Evolutionary conservation across 2,888 invertebrate species (phyloP), one percentile per base, ranked within the genome.

Genomic region (Hedychridium roseum): DNA sequence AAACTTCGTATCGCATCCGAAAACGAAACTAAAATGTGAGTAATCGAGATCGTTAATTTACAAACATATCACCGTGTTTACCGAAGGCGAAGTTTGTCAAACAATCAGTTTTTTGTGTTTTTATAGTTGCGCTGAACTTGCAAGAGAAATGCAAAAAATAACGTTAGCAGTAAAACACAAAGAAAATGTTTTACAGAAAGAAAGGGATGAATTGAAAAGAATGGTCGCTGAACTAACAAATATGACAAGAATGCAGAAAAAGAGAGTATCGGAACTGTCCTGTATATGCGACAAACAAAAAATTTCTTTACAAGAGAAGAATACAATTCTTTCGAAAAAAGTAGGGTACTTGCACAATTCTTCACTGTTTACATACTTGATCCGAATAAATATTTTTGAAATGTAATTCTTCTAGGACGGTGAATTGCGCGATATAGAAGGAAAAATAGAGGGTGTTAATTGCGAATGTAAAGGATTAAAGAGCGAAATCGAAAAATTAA

Each of bases 231-330:
- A 68, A 36, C 61, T 71, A 7, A 53, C 57, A 15, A 61, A 60
- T 32, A 50, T 65, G 15, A 50, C 61, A 12, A 64, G 63, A 39
- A 42, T 59, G 21, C 65, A 70, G 27, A 64, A 70, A 26, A 58
- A 61, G 40, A 56, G 60, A 21, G 62, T 70, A 53, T 48, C 43
- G 20, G 66, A 71, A 36, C 50, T 70, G 26, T 64, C 60, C 11
- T 32, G 52, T 27, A 43, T 64, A 21, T 68, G 64, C 32, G 50
- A 60, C 17, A 56, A 63, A 31, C 67, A 71, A 16, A 60, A 58
- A 38, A 40, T 50, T 9, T 35, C 43, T 2, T 42, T 68, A 16
- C 46, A 56, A 2, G 48, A 66, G 16, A 68, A 60, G 14, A 60
- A 64, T 26, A 50, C 50, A 14, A 52, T 53, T 28, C 37, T 68